phyloP scores from a whole-genome alignment of 1,140 invertebrate genomes.

The Drosophila suzukii region DNA sequence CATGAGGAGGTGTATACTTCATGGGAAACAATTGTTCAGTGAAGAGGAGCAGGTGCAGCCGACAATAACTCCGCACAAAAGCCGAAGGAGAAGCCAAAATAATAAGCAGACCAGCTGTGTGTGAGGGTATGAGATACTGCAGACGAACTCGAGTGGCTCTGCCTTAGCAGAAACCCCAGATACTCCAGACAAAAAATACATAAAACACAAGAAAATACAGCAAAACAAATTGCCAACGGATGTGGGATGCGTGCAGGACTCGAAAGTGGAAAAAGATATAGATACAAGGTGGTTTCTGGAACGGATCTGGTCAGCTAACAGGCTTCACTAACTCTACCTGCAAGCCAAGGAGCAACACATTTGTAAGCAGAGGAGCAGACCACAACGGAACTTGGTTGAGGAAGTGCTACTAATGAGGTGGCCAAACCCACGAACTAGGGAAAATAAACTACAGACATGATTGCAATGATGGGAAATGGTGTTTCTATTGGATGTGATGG shows the following conservation, averaged over 20 bases:
- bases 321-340: slow-evolving; percentile 7
- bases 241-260: slow-evolving; percentile 59
- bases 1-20: slow-evolving; percentile 27
- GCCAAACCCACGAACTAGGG: slow-evolving; percentile 23
- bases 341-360: slow-evolving; percentile 17
- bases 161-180: slow-evolving; percentile 17
- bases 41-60: slow-evolving; percentile 36
- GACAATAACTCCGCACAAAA: slow-evolving; percentile 15
- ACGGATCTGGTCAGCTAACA: slow-evolving; percentile 25
- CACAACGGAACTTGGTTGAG: slow-evolving; percentile 30
- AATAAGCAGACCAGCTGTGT: slow-evolving; percentile 56
- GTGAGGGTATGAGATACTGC: slow-evolving; percentile 30
- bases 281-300: slow-evolving; percentile 2
- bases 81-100: slow-evolving; percentile 45
- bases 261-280: slow-evolving; percentile 19
- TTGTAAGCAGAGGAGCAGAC: slow-evolving; percentile 1
- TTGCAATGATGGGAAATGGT: neutral
- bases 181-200: slow-evolving; percentile 8
- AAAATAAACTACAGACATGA: slow-evolving; percentile 1
- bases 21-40: slow-evolving; percentile 52
- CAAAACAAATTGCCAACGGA: slow-evolving; percentile 54
- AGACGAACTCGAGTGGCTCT: slow-evolving; percentile 45
- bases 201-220: slow-evolving; percentile 11
- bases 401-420: slow-evolving; percentile 51
- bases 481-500: neutral